Evolutionary conservation across 35 echinoderm and acorn worm species (phyloP), one percentile per base, ranked within the genome.

Genomic region (Lytechinus variegatus): DNA sequence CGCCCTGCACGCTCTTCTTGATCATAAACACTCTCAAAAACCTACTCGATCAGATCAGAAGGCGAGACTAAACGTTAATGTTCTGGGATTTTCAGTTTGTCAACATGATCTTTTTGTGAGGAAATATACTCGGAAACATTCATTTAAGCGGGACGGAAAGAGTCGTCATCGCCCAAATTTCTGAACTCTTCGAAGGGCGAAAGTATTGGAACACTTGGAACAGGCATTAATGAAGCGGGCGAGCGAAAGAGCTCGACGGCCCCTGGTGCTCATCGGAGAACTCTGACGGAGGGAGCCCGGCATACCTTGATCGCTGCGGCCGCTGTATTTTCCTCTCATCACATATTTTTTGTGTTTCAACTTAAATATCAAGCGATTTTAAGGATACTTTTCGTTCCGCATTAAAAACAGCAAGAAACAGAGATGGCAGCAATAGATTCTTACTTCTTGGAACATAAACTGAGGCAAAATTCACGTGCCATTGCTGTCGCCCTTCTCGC

Each of bases 51-150:
- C 66, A 79, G 66, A 79, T 24, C 66, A 79, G 66, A 79, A 79
- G 66, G 66, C 66, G 88, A 90, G 52, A 33, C 9, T 90, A 90
- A 88, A 29, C 52, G 52, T 90, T 90, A 79, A 54, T 90, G 88
- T 90, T 14, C 11, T 90, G 29, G 52, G 8, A 52, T 90, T 1
- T 90, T 28, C 14, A 90, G 88, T 12, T 90, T 19, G 27, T 27
- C 16, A 29, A 52, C 88, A 90, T 90, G 52, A 52, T 33, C 33
- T 54, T 90, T 21, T 28, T 33, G 52, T 52, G 88, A 90, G 88
- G 88, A 90, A 52, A 90, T 90, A 44, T 90, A 90, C 52, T 90
- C 88, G 88, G 88, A 90, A 90, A 90, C 88, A 90, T 52, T 90
- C 88, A 90, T 44, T 90, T 52, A 9, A 52, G 10, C 52, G 52